These are phyloP conservation scores for Lota lota DNA, from an alignment of 2,113 vertebrate genomes.

Conservation along the genomic window DNA sequence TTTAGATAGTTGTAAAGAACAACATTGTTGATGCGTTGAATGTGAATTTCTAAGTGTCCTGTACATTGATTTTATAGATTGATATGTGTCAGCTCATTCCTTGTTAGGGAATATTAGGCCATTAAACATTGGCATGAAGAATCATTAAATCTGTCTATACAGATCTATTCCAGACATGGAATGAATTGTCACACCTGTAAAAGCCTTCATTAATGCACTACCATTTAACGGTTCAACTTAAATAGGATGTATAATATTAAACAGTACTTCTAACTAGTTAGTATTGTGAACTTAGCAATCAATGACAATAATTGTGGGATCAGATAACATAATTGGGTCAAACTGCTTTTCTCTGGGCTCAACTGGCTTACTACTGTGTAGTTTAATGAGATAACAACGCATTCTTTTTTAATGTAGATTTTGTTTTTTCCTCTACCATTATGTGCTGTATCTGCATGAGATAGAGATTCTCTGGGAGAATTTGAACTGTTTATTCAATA, in stretches of 20 bases:
- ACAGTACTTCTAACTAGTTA: conserved; percentile 34
- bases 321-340: conserved; percentile 56
- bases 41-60: conserved; percentile 56
- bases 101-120: conserved; percentile 32
- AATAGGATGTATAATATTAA: conserved; percentile 44
- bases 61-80: conserved; percentile 55
- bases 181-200: background rate
- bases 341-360: conserved; percentile 53
- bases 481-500: conserved; percentile 85
- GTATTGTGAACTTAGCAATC: conserved; percentile 51
- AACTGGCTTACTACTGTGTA: conserved; percentile 81
- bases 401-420: conserved; percentile 41
- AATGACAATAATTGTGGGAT: conserved; percentile 51
- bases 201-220: conserved; percentile 37
- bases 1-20: conserved; percentile 60
- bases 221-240: conserved; percentile 7
- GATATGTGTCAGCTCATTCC: conserved; percentile 49
- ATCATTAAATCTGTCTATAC: conserved; percentile 42
- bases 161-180: background rate
- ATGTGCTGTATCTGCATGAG: conserved; percentile 94
- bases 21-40: conserved; percentile 48
- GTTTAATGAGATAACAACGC: conserved; percentile 65
- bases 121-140: conserved; percentile 30
- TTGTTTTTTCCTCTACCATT: conserved; percentile 73
- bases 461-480: conserved; percentile 89